These are phyloP conservation scores for Silurus aristotelis DNA, from an alignment of 2,797 vertebrate species.

Conservation along the genomic window DNA sequence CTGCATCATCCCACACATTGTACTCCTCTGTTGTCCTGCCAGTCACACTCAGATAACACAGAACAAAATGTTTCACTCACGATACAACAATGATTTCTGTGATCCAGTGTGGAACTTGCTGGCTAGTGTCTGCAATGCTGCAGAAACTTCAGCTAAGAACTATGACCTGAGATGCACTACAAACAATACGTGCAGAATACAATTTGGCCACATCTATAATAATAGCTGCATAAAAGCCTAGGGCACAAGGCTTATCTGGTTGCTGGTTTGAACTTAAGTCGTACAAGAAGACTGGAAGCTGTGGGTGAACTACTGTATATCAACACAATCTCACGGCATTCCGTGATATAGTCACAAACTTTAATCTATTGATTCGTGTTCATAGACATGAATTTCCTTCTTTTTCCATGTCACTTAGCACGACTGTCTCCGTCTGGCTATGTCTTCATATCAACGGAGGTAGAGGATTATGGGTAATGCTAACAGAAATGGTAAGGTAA, in stretches of 20 bases:
- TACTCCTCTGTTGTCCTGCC: constrained; percentile 1
- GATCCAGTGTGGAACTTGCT: neutral
- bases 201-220: neutral
- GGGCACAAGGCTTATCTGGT: neutral
- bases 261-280: neutral
- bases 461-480: too few species aligned
- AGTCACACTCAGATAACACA: constrained; percentile 17
- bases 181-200: neutral
- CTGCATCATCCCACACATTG: constrained; percentile 39
- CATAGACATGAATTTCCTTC: too few species aligned
- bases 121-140: constrained; percentile 11
- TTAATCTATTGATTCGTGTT: too few species aligned
- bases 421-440: too few species aligned
- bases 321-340: too few species aligned
- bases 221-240: neutral
- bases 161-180: neutral
- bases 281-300: neutral
- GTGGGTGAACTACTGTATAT: neutral
- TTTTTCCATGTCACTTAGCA: too few species aligned
- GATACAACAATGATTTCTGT: constrained; percentile 12
- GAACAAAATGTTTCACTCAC: constrained; percentile 29
- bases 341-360: too few species aligned
- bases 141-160: constrained; percentile 8
- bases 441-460: too few species aligned
- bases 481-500: too few species aligned